These are phyloP conservation scores for Mamestra configurata DNA, from an alignment of 1,140 invertebrate species.

Conservation along the genomic window DNA sequence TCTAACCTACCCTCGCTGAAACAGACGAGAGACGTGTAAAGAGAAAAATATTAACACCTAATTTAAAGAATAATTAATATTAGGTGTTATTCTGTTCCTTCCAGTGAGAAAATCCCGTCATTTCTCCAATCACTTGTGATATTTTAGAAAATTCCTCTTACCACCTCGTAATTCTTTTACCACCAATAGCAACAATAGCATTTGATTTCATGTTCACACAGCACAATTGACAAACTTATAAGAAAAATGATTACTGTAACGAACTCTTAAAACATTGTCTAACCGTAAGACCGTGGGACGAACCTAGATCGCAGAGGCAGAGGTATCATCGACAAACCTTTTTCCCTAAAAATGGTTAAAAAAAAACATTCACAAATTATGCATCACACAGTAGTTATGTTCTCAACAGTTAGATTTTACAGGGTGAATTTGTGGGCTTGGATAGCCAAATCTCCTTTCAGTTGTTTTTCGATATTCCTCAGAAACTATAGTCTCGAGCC, in stretches of 20 bases:
- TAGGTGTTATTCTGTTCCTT: background rate
- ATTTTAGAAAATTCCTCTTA: background rate
- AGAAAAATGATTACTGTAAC: conserved; percentile 19
- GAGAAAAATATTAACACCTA: no score
- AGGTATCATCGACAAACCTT: background rate
- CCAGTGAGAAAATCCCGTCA: background rate
- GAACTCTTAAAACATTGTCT: conserved; percentile 22
- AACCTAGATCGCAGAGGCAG: conserved; percentile 12
- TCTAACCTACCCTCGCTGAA: no score
- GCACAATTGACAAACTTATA: background rate
- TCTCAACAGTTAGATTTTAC: no score
- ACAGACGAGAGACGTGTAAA: background rate
- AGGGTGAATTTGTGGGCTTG: no score
- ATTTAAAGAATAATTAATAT: no score
- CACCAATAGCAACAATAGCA: background rate
- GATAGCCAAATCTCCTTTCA: no score
- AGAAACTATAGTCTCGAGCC: no score
- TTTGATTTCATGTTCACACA: conserved; percentile 12
- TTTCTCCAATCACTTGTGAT: background rate
- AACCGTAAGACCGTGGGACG: conserved; percentile 27
- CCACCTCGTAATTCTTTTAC: background rate
- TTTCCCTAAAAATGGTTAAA: background rate
- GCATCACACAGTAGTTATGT: background rate
- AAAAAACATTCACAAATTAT: background rate
- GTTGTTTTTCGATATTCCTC: no score